A percentile compares a stretch with the other conserved stretches of the same genome.
Evolutionary conservation across 64 coral and sea anemone genomes (phyloP).

Genomic region (Stichodactyla helianthus): DNA sequence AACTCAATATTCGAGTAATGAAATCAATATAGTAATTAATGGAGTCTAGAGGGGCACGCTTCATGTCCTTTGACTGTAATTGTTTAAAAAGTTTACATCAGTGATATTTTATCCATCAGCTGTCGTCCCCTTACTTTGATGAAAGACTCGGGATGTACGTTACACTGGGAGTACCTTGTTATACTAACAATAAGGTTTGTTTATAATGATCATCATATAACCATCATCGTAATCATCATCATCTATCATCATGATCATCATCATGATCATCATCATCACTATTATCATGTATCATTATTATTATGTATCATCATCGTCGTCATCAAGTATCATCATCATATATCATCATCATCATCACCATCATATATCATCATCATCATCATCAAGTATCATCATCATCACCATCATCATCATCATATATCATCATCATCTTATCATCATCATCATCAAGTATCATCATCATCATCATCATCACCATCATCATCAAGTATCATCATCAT

Average conservation of each 20-base stretch:
- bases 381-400: neutral
- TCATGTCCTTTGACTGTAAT: no score
- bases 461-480: neutral
- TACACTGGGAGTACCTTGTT: constrained; percentile 68
- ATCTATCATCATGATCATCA: neutral
- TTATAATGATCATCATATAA: no score
- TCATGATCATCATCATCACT: neutral
- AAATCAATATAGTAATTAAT: no score
- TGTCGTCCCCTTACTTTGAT: constrained; percentile 65
- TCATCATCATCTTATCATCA: neutral
- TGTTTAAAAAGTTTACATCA: neutral
- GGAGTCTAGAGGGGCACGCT: no score
- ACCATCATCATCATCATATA: neutral
- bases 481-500: neutral
- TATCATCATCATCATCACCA: neutral
- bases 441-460: neutral
- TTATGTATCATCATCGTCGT: neutral
- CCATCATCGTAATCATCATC: neutral
- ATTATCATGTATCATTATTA: neutral
- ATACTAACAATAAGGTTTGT: constrained; percentile 58
- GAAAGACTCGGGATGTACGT: constrained; percentile 80
- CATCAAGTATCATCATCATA: neutral
- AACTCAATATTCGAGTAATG: no score
- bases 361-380: neutral
- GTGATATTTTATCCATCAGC: neutral